These are phyloP conservation scores for Copidosoma floridanum DNA, from an alignment of 1,140 invertebrate species.

Conservation along the genomic window DNA sequence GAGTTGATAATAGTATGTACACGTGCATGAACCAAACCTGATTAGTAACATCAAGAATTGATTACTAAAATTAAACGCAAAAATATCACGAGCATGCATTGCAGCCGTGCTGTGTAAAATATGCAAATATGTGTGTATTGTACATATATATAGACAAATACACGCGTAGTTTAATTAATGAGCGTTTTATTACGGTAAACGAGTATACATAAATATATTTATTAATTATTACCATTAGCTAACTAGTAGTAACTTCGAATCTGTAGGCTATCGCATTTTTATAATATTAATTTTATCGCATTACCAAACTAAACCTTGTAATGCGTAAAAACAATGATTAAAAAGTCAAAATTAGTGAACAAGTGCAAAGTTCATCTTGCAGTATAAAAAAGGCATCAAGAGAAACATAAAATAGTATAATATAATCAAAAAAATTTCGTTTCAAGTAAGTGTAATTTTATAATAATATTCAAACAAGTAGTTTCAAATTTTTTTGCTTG, in stretches of 20 bases:
- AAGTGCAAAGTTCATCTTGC: no score
- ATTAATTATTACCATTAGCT: slow-evolving; percentile 9
- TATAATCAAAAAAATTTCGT: no score
- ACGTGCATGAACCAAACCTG: no score
- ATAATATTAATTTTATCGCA: slow-evolving; percentile 1
- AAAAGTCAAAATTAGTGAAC: no score
- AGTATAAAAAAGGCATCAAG: no score
- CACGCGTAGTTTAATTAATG: background rate
- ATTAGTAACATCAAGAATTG: background rate
- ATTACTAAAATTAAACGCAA: background rate
- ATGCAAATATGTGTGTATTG: background rate
- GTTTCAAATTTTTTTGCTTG: no score
- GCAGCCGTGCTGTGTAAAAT: background rate
- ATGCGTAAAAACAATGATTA: no score
- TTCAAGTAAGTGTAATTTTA: no score
- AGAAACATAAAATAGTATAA: no score
- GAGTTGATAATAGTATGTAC: background rate
- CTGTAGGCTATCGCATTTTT: background rate
- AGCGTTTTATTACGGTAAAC: slow-evolving; percentile 3
- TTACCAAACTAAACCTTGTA: no score
- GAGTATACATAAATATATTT: no score
- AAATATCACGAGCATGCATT: background rate
- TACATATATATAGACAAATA: slow-evolving; percentile 1
- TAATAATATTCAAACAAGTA: no score
- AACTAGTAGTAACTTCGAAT: slow-evolving; percentile 9